phyloP scores from a whole-genome alignment of 2,113 vertebrate genomes.

The Neotoma lepida region DNA sequence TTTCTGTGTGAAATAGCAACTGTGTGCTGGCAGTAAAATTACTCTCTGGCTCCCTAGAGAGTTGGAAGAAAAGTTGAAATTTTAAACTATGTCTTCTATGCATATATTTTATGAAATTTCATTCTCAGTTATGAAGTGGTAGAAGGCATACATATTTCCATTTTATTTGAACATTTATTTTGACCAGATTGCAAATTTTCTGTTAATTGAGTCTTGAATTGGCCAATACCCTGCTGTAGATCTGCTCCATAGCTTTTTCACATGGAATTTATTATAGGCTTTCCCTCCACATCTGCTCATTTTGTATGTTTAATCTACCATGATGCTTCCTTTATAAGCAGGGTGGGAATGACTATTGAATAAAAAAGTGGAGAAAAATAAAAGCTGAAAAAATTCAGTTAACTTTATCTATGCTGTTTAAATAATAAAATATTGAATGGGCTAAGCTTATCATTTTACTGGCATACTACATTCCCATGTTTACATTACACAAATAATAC shows the following conservation, averaged over 20 bases:
- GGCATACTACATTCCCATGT: background rate
- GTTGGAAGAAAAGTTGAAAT: slow-evolving; percentile 18
- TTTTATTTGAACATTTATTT: slow-evolving; percentile 73
- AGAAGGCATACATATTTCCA: background rate
- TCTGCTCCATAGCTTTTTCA: slow-evolving; percentile 64
- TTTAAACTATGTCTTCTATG: slow-evolving; percentile 38
- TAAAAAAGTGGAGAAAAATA: background rate
- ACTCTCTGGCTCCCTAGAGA: background rate
- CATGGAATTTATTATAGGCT: slow-evolving; percentile 72
- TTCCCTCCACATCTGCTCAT: slow-evolving; percentile 80
- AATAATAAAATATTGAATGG: slow-evolving; percentile 64
- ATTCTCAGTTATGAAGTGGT: slow-evolving; percentile 32
- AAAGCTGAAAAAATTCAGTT: slow-evolving; percentile 42
- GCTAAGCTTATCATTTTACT: slow-evolving; percentile 29
- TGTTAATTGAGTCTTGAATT: slow-evolving; percentile 77
- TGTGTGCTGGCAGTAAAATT: background rate
- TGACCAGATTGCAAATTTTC: slow-evolving; percentile 79
- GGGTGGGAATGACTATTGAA: background rate
- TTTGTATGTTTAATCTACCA: slow-evolving; percentile 71
- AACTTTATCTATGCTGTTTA: slow-evolving; percentile 55
- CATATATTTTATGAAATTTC: slow-evolving; percentile 42
- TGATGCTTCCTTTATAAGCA: slow-evolving; percentile 54
- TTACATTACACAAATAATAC: slow-evolving; percentile 48
- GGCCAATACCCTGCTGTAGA: slow-evolving; percentile 57
- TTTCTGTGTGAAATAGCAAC: slow-evolving; percentile 15